Evolutionary conservation across 1,140 invertebrate species (phyloP).

Genomic region (Zaprionus ghesquierei): DNA sequence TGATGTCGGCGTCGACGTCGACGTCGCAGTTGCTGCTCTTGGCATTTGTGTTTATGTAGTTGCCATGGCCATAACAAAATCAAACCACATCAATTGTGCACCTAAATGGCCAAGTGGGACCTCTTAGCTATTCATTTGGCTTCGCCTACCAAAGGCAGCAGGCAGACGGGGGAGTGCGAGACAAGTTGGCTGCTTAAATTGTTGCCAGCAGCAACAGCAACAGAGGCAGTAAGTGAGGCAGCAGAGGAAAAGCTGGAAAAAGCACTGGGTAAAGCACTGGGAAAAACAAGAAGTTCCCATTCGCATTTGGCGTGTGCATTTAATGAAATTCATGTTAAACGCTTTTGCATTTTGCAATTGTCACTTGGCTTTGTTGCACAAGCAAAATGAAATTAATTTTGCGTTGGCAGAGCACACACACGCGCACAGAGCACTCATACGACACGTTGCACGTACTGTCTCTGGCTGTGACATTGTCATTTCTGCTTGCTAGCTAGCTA

Average conservation of each 20-base stretch:
- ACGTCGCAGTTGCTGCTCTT: constrained; percentile 32
- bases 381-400: constrained; percentile 77
- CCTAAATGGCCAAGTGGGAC: constrained; percentile 79
- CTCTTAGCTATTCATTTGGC: constrained; percentile 77
- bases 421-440: constrained; percentile 46
- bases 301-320: constrained; percentile 25
- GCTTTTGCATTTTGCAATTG: constrained; percentile 72
- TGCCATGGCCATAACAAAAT: constrained; percentile 74
- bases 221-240: background rate
- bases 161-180: background rate
- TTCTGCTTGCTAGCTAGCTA: constrained; percentile 38
- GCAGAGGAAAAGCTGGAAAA: background rate
- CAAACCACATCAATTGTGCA: constrained; percentile 79
- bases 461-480: constrained; percentile 64
- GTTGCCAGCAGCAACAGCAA: constrained; percentile 17
- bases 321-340: constrained; percentile 74
- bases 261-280: background rate
- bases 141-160: constrained; percentile 1
- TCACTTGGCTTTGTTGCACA: constrained; percentile 56
- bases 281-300: background rate
- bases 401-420: constrained; percentile 58
- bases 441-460: constrained; percentile 47
- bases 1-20: constrained; percentile 3
- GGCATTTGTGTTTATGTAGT: constrained; percentile 69
- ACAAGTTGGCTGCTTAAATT: constrained; percentile 39